These are phyloP conservation scores for Aegotheles bennettii DNA, from an alignment of 2,113 vertebrate genomes.

Conservation along the genomic window DNA sequence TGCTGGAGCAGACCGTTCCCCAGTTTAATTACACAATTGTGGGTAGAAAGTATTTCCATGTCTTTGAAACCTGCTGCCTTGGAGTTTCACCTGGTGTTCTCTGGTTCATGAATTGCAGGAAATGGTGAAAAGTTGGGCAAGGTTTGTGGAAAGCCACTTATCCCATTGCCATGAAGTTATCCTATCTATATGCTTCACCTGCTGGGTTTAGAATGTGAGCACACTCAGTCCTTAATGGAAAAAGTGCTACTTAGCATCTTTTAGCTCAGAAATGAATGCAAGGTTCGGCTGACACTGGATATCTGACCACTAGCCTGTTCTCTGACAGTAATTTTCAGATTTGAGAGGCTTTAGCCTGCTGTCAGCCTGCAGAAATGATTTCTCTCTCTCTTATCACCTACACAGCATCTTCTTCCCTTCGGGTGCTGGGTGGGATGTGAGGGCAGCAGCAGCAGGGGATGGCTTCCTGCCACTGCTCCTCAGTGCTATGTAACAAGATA, in stretches of 20 bases:
- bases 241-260: not conserved
- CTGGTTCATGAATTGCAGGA: not conserved
- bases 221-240: not conserved
- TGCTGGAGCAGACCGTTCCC: not conserved
- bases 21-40: not conserved
- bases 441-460: not conserved
- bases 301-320: not conserved
- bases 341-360: not conserved
- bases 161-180: not conserved
- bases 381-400: not conserved
- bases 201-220: not conserved
- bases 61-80: not conserved
- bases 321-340: not conserved
- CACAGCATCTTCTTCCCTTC: not conserved
- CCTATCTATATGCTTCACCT: not conserved
- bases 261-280: not conserved
- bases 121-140: not conserved
- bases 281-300: not conserved
- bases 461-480: not conserved
- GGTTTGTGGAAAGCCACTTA: not conserved
- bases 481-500: not conserved
- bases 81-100: not conserved
- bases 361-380: not conserved
- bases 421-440: not conserved
- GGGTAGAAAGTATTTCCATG: not conserved